Conservation (phyloP, 2,888 invertebrate genomes). For the Tipula unca region DNA sequence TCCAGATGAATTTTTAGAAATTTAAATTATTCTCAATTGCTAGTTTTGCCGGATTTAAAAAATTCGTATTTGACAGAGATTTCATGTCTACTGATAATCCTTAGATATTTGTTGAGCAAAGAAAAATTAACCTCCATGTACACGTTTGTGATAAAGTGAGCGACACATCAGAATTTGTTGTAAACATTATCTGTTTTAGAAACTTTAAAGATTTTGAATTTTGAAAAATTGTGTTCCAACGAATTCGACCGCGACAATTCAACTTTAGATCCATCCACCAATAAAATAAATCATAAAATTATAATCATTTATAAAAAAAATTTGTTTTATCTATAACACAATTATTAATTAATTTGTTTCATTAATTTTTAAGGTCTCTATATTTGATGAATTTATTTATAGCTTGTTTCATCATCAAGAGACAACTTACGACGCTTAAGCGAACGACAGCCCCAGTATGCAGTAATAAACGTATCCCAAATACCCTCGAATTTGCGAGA, state of each 20-base stretch:
- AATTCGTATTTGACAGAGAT: too few relatives aligned
- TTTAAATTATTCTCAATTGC: too few relatives aligned
- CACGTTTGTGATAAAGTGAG: too few relatives aligned
- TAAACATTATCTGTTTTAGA: too few relatives aligned
- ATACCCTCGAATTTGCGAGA: slow-evolving; percentile 38
- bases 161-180: too few relatives aligned
- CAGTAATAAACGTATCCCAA: slow-evolving; percentile 41
- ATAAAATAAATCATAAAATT: not conserved
- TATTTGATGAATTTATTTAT: not conserved
- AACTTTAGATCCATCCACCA: not conserved
- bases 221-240: not conserved
- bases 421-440: slow-evolving; percentile 40
- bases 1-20: too few relatives aligned
- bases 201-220: not conserved
- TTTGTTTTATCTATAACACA: slow-evolving; percentile 1
- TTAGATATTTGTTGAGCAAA: too few relatives aligned
- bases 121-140: too few relatives aligned
- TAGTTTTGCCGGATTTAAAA: too few relatives aligned
- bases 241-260: not conserved
- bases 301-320: not conserved
- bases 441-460: slow-evolving; percentile 43
- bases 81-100: too few relatives aligned
- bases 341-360: slow-evolving; percentile 14
- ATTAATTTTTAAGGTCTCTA: slow-evolving; percentile 14
- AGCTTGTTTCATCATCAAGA: slow-evolving; percentile 1